Base-by-base conservation (phyloP, 2,888 invertebrate genomes). In the Gymnoscelis rufifasciata region DNA sequence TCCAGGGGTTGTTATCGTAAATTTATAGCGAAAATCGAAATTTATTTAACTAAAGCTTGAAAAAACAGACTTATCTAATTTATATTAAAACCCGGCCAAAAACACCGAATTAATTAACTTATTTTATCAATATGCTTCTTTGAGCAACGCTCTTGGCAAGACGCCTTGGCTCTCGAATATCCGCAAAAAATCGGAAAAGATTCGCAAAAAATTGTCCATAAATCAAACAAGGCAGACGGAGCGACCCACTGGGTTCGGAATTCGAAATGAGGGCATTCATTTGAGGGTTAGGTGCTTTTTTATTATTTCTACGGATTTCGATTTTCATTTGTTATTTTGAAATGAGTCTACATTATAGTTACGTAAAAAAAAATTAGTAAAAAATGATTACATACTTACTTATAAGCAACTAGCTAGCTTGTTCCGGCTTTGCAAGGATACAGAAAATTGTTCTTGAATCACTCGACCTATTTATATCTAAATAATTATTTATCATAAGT, bases 161-260 rank as follows among this genome's bases (percentile, higher is more conserved):
- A 60, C 70, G 64, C 75, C 73, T 79, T 78, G 75, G 58, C 35
- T n/a, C 35, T 6, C 13, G 19, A 48, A 56, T 57, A 68, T 61
- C 56, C 54, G 66, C 29, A 64, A 59, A 64, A 72, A 76, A 76
- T 79, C 77, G 71, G 69, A 84, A 38, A 38, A 38, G 11, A 35
- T 19, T 10, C 35, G 38, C 47, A 38, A 45, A 45, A 45, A 46
- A 79, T 69, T 56, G 74, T 67, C 60, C 73, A 82, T 87, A 82
- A 87, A 87, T 88, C 84, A 86, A 61, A 51, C 47, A 57, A 59
- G 71, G 64, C 80, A 78, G 82, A 78, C 87, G 77, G 83, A 74
- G 63, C 71, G 79, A 69, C 67, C 68, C 68, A 62, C 59, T 65
- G 66, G 59, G 58, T 69, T 60, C 70, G 61, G 83, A 81, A 83